phyloP scores from a whole-genome alignment of 2,888 invertebrate genomes.

The Sphinx pinastri region DNA sequence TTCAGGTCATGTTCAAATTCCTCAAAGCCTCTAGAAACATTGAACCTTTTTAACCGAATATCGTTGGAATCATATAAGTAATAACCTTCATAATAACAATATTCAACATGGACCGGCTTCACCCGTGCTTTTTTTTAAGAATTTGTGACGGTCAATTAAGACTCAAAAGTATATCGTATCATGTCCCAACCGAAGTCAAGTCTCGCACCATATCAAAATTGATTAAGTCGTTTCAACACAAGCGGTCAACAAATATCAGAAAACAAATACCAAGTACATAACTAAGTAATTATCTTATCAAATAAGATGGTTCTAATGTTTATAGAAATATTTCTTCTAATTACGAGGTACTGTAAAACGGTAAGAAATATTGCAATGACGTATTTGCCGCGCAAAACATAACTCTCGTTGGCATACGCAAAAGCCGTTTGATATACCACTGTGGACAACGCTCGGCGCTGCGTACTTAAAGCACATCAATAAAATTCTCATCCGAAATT shows the following conservation, averaged over 20 bases:
- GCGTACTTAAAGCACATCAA: slow-evolving; percentile 47
- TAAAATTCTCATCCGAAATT: slow-evolving; percentile 60
- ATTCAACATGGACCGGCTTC: neutral
- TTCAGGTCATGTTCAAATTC: neutral
- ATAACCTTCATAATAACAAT: slow-evolving; percentile 4
- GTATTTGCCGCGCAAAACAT: neutral
- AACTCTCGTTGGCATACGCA: neutral
- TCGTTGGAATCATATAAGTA: neutral
- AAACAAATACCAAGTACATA: neutral
- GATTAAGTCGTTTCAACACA: slow-evolving; percentile 16
- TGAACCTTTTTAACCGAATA: neutral
- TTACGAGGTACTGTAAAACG: neutral
- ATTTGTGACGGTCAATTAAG: slow-evolving; percentile 9
- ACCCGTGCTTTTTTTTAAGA: too few relatives aligned
- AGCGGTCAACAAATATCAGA: slow-evolving; percentile 3
- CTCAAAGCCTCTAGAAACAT: neutral
- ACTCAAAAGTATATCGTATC: slow-evolving; percentile 17
- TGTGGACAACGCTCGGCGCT: slow-evolving; percentile 23
- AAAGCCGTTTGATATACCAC: slow-evolving; percentile 14
- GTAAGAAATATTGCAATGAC: neutral
- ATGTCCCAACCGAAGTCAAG: slow-evolving; percentile 6
- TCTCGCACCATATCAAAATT: slow-evolving; percentile 14
- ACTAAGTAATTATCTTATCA: neutral
- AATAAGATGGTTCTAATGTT: neutral
- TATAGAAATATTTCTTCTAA: neutral